Base-by-base conservation (phyloP, 2,797 vertebrate species). In the Esox lucius region DNA sequence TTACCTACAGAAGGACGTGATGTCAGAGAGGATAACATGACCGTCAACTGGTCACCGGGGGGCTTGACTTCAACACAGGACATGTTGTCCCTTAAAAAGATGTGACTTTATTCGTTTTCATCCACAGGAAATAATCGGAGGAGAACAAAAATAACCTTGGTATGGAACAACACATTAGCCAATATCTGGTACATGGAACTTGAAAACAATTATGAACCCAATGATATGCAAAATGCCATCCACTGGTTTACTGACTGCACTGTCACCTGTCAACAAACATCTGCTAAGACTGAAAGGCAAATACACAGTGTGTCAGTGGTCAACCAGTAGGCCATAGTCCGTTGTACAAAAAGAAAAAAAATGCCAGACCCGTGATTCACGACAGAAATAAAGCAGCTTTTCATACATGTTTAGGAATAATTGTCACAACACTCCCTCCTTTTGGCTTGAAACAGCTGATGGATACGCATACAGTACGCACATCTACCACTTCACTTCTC, bases 41-140 rank as follows among this genome's bases (percentile, higher is more conserved):
- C 28, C 1, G 7, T 39, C 64, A 69, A 70, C 33, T 68, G 65
- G 28, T 33, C 48, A 61, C 61, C 68, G 59, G 51, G 49, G 24
- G 1, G 13, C 28, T 42, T 76, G 42, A 9, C 65, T 48, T 49
- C 49, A 70, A 11, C n/a, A 78, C 19, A 77, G 69, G 3, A 69
- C 84, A 35, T 4, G 0, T 0, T 4, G 73, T 84, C 71, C 87
- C 86, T 88, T 91, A 91, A 92, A 93, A 93, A 92, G 75, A 87
- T 78, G 59, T 75, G 81, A 82, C 91, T 93, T 94, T 93, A 93
- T 93, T 93, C 87, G 91, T 91, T 90, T 56, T 42, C 28, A 59
- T 92, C 90, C 90, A 93, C 92, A 93, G 88, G 92, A 93, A 93
- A 90, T 87, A 91, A 83, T 86, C 85, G 87, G 80, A 83, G 83